Evolutionary conservation across 2,888 invertebrate genomes (phyloP).

Genomic region (Acleris cristana): DNA sequence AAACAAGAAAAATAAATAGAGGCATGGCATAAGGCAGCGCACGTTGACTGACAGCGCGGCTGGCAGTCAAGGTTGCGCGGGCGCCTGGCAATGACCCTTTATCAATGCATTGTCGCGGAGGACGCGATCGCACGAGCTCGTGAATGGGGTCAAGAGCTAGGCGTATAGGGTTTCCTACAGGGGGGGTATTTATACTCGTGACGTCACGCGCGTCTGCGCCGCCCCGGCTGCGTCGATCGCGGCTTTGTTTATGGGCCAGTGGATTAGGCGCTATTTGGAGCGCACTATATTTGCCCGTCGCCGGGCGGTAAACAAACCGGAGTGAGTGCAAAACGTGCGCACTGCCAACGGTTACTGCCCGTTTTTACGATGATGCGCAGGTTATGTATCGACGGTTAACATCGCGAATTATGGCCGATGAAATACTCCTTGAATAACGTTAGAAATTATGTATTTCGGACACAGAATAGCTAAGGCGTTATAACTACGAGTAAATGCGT

Average conservation of each 20-base stretch:
- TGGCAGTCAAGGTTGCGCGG: constrained; percentile 68
- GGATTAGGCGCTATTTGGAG: constrained; percentile 59
- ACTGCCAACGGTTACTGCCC: constrained; percentile 8
- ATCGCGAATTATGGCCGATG: not conserved
- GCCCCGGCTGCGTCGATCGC: constrained; percentile 66
- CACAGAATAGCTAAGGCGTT: too few species aligned
- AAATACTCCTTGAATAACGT: not conserved
- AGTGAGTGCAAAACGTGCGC: constrained; percentile 39
- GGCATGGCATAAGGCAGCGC: constrained; percentile 44
- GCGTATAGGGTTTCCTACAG: constrained; percentile 71
- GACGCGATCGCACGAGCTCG: constrained; percentile 52
- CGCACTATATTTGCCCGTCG: constrained; percentile 53
- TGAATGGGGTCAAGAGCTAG: constrained; percentile 71
- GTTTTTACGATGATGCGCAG: constrained; percentile 10
- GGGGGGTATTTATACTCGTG: constrained; percentile 58
- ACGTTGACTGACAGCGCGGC: constrained; percentile 43
- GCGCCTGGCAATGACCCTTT: constrained; percentile 66
- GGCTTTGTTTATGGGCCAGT: constrained; percentile 72
- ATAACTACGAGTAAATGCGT: too few species aligned
- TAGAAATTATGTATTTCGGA: too few species aligned
- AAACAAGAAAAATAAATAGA: constrained; percentile 53
- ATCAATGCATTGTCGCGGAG: constrained; percentile 61
- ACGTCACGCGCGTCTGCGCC: constrained; percentile 70
- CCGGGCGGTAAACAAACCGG: constrained; percentile 42
- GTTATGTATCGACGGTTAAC: not conserved